Percentiles rank a stretch among this genome's conserved stretches.
Evolutionary conservation across 1,140 invertebrate genomes (phyloP).

Genomic region (Sogatella furcifera): DNA sequence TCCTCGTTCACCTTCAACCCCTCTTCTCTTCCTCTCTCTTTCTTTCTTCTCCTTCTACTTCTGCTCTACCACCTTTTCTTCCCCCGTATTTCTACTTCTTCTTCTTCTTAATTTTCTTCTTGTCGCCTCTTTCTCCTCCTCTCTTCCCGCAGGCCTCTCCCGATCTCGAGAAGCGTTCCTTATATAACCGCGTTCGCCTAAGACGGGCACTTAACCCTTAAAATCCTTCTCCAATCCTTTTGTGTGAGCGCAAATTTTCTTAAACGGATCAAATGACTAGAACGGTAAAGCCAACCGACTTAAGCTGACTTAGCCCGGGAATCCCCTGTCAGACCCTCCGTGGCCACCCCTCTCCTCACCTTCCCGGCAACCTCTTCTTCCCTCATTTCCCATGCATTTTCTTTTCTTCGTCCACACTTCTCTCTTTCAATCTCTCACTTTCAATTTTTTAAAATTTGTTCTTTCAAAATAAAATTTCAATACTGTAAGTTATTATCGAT

Average conservation of each 20-base stretch:
- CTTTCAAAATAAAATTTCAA: no score
- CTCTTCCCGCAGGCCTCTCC: not conserved
- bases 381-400: no score
- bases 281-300: constrained; percentile 17
- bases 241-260: constrained; percentile 21
- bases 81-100: no score
- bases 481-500: no score
- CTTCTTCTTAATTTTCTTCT: no score
- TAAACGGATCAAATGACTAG: constrained; percentile 23
- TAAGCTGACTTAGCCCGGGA: constrained; percentile 16
- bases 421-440: no score
- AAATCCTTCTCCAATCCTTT: constrained; percentile 16
- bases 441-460: no score
- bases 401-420: no score
- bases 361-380: not conserved
- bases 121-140: not conserved
- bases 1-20: no score
- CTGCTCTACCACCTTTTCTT: no score
- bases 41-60: no score
- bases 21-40: no score
- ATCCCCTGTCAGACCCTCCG: constrained; percentile 2
- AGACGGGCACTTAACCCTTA: constrained; percentile 10
- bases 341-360: not conserved
- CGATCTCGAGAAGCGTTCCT: not conserved
- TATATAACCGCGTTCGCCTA: constrained; percentile 1